Percentiles rank a stretch among this genome's conserved stretches.
phyloP scores from a whole-genome alignment of 1,140 invertebrate species.

The Caenorhabditis elegans region WBcel235 BX284604.4:8928001-8928500 shows the following conservation, averaged over 20 bases:
- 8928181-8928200: slow-evolving; percentile 90
- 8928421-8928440: no score
- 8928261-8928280: slow-evolving; percentile 92
- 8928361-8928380: no score
- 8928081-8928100: slow-evolving; percentile 38
- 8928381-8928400: no score
- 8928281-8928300: slow-evolving; percentile 90
- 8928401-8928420: no score
- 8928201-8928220: slow-evolving; percentile 92
- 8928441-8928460: no score
- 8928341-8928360: no score
- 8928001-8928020: slow-evolving; percentile 62
- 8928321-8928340: no score
- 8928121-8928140: slow-evolving; percentile 98
- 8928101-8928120: slow-evolving; percentile 75
- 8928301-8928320: no score
- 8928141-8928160: slow-evolving; percentile 91
- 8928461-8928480: no score
- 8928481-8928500: no score
- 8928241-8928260: slow-evolving; percentile 96
- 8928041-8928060: slow-evolving; percentile 30
- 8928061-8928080: slow-evolving; percentile 12
- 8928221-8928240: slow-evolving; percentile 97
- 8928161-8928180: slow-evolving; percentile 84
- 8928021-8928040: slow-evolving; percentile 55